These are phyloP conservation scores for Pelodiscus sinensis DNA, from an alignment of 2,113 vertebrate species.

Conservation along the genomic window DNA sequence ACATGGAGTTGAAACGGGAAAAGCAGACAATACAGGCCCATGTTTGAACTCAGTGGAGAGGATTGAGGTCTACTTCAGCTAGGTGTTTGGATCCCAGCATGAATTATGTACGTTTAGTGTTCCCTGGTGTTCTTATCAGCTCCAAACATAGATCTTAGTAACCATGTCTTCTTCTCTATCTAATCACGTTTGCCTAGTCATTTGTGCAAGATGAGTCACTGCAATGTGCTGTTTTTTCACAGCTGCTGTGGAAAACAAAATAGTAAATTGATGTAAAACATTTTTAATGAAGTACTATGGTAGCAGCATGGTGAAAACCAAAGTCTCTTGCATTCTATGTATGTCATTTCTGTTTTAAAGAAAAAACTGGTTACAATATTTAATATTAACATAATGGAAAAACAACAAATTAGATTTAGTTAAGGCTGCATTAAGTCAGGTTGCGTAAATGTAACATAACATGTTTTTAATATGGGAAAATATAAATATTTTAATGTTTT, in stretches of 20 bases:
- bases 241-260: constrained; percentile 23
- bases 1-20: not conserved
- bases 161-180: not conserved
- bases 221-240: not conserved
- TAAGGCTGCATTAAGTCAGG: not conserved
- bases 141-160: not conserved
- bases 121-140: not conserved
- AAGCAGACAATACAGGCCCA: not conserved
- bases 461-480: not conserved
- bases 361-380: not conserved
- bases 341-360: not conserved
- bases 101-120: not conserved
- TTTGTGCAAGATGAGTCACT: constrained; percentile 10
- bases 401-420: constrained; percentile 5
- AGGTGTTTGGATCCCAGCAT: not conserved
- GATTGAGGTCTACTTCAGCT: not conserved
- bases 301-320: not conserved
- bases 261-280: constrained; percentile 2
- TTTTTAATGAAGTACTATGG: not conserved
- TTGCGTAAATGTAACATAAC: not conserved
- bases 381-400: constrained; percentile 12
- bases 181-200: constrained; percentile 15
- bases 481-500: not conserved
- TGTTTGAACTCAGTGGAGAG: not conserved
- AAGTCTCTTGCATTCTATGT: not conserved